Evolutionary conservation across 2,797 vertebrate genomes (phyloP), one percentile per base, ranked within the genome.

Genomic region (Anas capensis): DNA sequence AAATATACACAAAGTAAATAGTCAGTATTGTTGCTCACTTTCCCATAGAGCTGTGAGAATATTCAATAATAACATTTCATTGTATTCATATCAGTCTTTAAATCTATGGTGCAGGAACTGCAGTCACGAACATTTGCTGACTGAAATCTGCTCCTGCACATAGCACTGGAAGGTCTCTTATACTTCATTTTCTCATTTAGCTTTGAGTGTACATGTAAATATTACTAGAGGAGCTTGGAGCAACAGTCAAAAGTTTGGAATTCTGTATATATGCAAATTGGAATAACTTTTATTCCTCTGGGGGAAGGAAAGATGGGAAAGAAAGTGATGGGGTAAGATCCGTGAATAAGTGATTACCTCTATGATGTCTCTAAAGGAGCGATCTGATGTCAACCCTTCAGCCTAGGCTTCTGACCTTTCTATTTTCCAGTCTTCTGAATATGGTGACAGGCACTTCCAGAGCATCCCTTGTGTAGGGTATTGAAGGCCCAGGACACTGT

Each of bases 401-500:
- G 64, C 66, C 4, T 21, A 83, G 40, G 14, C 6, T 87, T 79
- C 46, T 57, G 42, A 77, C 51, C 34, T 31, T 81, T 64, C 51
- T 84, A 24, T 61, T 91, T 86, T 89, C 92, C 92, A 77, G 56
- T 33, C 58, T 77, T 80, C 9, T 77, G 78, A 90, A 44, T 76
- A 14, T 4, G 2, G 68, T 82, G 84, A 84, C 81, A 86, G 81
- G 38, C 27, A 2, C 14, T 86, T 62, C 66, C 38, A 69, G 78
- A 66, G 46, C 44, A 75, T 62, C 24, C 34, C 24, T 62, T 24
- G n/a, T 2, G 6, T 15, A 16, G 29, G 46, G 12, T 29, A 10
- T 20, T 57, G n/a, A 0, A 12, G 21, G 27, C 69, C 27, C 57
- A 54, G 53, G 68, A 8, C 0, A 0, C 51, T 0, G 1, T 23